Evolutionary conservation across 2,797 vertebrate genomes (phyloP).

Genomic region (Leptoclinus maculatus): DNA sequence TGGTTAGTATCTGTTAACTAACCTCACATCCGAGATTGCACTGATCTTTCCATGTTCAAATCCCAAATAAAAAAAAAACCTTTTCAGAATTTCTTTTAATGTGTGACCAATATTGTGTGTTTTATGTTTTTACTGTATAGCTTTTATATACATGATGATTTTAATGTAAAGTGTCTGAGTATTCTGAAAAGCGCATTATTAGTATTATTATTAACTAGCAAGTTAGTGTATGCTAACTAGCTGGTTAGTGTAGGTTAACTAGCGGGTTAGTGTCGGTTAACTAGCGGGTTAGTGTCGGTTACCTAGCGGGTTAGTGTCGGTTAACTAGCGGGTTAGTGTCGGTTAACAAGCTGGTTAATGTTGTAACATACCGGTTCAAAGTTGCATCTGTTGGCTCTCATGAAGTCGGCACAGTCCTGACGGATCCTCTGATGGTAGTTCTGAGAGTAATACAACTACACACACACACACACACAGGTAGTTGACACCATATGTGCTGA

Average conservation of each 20-base stretch:
- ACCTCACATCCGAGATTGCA: no score
- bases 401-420: conserved; percentile 82
- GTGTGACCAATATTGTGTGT: no score
- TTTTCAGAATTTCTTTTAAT: no score
- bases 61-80: no score
- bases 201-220: no score
- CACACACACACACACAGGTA: conserved; percentile 3
- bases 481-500: no score
- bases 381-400: conserved; percentile 77
- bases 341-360: no score
- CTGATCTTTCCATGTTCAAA: no score
- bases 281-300: not conserved
- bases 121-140: no score
- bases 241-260: not conserved
- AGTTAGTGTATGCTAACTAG: not conserved
- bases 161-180: no score
- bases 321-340: not conserved
- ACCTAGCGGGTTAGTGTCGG: not conserved
- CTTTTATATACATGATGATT: no score
- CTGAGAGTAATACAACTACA: conserved; percentile 83
- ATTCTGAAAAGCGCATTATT: no score
- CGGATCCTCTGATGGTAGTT: conserved; percentile 83
- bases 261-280: not conserved
- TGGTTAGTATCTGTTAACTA: not conserved
- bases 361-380: conserved; percentile 80